Evolutionary conservation across 2,797 vertebrate genomes (phyloP), one percentile per base, ranked within the genome.

Genomic region (Carcharodon carcharias): DNA sequence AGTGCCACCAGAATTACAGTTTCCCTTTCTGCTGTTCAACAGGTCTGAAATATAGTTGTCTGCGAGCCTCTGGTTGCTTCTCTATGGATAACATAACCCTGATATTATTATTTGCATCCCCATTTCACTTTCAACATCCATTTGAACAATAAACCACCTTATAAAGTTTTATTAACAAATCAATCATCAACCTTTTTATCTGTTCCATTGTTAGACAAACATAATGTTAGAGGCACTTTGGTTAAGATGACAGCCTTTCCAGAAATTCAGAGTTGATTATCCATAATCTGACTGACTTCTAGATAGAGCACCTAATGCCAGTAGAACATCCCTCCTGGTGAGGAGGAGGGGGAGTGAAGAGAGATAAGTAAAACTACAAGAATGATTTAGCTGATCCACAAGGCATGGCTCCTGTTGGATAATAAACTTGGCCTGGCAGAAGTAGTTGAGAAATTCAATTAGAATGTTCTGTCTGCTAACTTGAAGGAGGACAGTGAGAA

Each of bases 321-420:
- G 28, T 23, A 16, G 89, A 61, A 92, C 89, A 92, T 35, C 56
- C 89, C 6, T n/a, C 89, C 35, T n/a, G 61, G 89, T 18, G 31
- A 92, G 89, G 89, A 85, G 82, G 21, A 50, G 45, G 21, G 45
- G 82, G 89, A 63, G 28, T 58, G 31, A 58, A 85, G 40, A 85
- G 82, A 50, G 80, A 82, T 82, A 82, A 85, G 21, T 50, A 92
- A 92, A 91, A 58, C 56, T 91, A 61, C 31, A 12, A 92, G 35
- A 92, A 28, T 92, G 26, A 92, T 92, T 92, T 31, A 92, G 28
- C 56, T 92, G 89, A 63, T 21, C 58, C 56, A 92, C 89, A 92
- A 63, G 58, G 50, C 58, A 92, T 21, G 12, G 28, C 89, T 92
- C 31, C 89, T 92, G 89, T 16, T n/a, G 54, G 56, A 31, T 63